Base-by-base conservation (phyloP, 1,140 invertebrate species). In the Brachionus paranguensis region DNA sequence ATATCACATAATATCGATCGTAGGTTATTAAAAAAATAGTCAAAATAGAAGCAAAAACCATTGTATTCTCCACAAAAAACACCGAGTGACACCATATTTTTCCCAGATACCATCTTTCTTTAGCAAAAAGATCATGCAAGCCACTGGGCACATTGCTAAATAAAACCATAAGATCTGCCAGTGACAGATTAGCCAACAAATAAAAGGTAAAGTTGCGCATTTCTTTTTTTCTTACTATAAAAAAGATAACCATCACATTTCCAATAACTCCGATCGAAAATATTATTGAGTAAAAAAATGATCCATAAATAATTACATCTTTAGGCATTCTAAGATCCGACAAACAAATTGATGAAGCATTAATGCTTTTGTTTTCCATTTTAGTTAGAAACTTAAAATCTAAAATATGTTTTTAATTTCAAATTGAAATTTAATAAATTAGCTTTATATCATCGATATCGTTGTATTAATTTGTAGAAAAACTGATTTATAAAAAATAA, bases 201-300 rank as follows among this genome's bases (percentile, higher is more conserved):
- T 96, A 94, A 87, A 97, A 97, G 64, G 95, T 97, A 50, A 95
- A 96, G 88, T 95, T 96, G 85, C 95, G 91, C 93, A 97, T 94
- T 87, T 96, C 94, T 88, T 95, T 95, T 17, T 94, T 94, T 86
- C 93, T 93, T 85, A 95, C 92, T 60, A 97, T 95, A 53, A 97
- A 95, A 86, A 95, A 92, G 14, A 95, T 94, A 85, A 97, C 95
- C 92, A 96, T 93, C 55, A 94, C 91, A 88, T 96, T 96, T n/a
- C 95, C 95, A 47, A 95, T 91, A 55, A 95, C 92, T 6, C 95
- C 95, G 79, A 95, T 90, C 70, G 93, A 91, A 91, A 96, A 93
- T 79, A 97, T 94, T 64, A 93, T 89, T 84, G 93, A 92, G 88
- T 94, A 96, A 85, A 95, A 92, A 29, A 94, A 41, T 7, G 50